phyloP scores from a whole-genome alignment of 2,113 vertebrate species.

The Zosterops pallidus region DNA sequence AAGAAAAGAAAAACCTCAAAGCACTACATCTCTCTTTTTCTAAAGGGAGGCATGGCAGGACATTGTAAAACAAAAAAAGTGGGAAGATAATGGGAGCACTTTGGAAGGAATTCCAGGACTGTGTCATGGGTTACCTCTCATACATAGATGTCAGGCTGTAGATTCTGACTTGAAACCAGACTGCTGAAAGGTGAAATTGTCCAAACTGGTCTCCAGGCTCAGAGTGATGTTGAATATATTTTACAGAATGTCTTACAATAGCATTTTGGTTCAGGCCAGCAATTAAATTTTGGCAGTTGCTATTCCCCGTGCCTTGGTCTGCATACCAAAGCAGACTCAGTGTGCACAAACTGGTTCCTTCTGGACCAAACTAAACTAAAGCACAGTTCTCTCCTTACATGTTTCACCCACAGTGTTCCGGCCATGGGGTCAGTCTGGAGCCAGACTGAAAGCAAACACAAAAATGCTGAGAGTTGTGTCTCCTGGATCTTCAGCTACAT shows the following conservation, averaged over 20 bases:
- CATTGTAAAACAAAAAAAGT: background rate
- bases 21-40: background rate
- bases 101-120: background rate
- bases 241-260: background rate
- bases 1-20: background rate
- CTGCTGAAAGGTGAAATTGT: background rate
- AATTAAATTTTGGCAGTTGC: background rate
- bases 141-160: background rate
- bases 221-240: background rate
- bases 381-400: background rate
- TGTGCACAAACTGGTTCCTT: background rate
- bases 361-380: background rate
- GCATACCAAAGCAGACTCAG: background rate
- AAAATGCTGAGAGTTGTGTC: background rate
- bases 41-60: background rate
- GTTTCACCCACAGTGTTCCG: background rate
- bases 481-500: background rate
- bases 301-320: background rate
- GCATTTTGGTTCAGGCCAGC: background rate
- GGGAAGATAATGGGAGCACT: background rate
- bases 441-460: background rate
- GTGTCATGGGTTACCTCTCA: background rate
- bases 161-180: background rate
- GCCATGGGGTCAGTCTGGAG: background rate
- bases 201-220: background rate